Evolutionary conservation across 2,888 invertebrate species (phyloP), one percentile per base, ranked within the genome.

Genomic region (Callosobruchus maculatus): DNA sequence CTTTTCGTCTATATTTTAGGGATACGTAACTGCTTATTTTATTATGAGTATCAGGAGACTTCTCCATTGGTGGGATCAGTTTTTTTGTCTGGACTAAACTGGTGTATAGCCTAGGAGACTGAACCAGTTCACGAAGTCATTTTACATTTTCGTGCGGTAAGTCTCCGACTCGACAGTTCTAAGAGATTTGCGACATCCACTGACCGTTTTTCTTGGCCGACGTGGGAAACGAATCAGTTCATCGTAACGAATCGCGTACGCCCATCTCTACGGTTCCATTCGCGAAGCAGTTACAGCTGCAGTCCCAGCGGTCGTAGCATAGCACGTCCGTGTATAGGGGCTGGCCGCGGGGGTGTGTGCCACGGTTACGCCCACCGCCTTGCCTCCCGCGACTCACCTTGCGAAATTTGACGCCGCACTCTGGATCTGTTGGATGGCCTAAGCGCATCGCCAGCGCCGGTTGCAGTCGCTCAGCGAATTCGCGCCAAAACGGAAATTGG

Each of bases 291-390:
- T 70, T 70, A 30, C 30, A n/a, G n/a, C n/a, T n/a, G n/a, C n/a
- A n/a, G 21, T 26, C 30, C 26, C 67, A 71, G 67, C 70, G 70
- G 72, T 72, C 69, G 49, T 70, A 72, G 31, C 74, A 72, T 73
- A 72, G 72, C 74, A 75, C 77, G 49, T 49, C 49, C 49, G 49
- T 49, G 49, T 73, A 70, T 84, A 83, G 84, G 85, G 85, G 85
- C 85, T 83, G 85, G 80, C 78, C 80, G 80, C 83, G 84, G 85
- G 85, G 84, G 86, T 85, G 85, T 85, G 86, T 80, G 80, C 80
- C 81, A 81, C 82, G 84, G 86, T 85, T 84, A 86, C 85, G 86
- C 86, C 86, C 84, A 85, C 85, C 84, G 84, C 85, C 84, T 84
- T 83, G 70, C 70, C 18, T 26, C 70, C 4, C 82, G 79, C 78